phyloP scores from a whole-genome alignment of 2,113 vertebrate species.

The Sturnus vulgaris region DNA sequence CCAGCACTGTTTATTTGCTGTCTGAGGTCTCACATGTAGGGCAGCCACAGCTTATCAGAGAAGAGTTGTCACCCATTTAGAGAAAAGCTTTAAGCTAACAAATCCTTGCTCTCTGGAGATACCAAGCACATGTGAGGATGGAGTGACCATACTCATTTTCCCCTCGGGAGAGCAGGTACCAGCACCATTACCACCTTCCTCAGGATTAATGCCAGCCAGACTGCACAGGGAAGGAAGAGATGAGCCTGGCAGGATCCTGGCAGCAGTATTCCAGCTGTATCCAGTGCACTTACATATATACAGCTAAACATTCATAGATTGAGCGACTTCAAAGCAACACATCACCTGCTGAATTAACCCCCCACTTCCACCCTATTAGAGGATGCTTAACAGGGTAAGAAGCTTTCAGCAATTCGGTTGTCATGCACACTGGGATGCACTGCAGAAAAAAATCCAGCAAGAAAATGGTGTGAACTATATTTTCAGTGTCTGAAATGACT shows the following conservation, averaged over 20 bases:
- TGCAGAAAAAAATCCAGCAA: neutral
- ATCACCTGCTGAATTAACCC: neutral
- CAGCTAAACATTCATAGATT: neutral
- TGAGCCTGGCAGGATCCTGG: neutral
- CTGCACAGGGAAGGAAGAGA: neutral
- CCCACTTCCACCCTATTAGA: neutral
- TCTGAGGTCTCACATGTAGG: conserved; percentile 50
- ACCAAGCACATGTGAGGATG: neutral
- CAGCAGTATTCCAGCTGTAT: neutral
- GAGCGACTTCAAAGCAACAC: neutral
- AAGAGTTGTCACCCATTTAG: conserved; percentile 28
- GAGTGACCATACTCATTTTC: conserved; percentile 8
- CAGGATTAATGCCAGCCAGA: neutral
- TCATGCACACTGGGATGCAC: neutral
- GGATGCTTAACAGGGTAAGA: neutral
- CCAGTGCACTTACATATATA: neutral
- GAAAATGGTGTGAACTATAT: neutral
- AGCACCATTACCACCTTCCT: neutral
- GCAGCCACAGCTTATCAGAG: conserved; percentile 62
- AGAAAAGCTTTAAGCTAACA: conserved; percentile 35
- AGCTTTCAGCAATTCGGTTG: neutral
- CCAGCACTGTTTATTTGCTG: conserved; percentile 64
- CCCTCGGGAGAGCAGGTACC: neutral
- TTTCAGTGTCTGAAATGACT: neutral
- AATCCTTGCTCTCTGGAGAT: neutral